Conservation (phyloP, 2,113 vertebrate species). For the Aptenodytes patagonicus region DNA sequence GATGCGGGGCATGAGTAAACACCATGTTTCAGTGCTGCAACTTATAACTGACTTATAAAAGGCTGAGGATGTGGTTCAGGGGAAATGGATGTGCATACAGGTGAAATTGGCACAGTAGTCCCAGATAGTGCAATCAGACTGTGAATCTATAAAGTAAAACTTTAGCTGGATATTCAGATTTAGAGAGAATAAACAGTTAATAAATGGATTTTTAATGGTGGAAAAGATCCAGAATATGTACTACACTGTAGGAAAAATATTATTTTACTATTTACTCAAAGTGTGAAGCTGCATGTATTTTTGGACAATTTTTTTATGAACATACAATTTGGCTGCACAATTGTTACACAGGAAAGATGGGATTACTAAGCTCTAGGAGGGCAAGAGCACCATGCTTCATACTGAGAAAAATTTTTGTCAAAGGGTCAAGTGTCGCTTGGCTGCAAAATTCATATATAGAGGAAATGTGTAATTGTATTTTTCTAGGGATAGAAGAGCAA, state of each 20-base stretch:
- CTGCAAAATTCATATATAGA: not conserved
- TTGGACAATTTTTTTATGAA: not conserved
- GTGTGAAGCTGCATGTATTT: not conserved
- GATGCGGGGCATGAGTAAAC: rapidly evolving
- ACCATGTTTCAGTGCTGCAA: not conserved
- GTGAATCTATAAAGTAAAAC: not conserved
- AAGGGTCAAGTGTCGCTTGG: not conserved
- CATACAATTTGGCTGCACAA: not conserved
- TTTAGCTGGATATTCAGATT: not conserved
- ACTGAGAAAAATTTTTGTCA: not conserved
- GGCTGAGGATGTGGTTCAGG: not conserved
- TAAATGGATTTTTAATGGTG: not conserved
- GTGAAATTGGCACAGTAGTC: not conserved
- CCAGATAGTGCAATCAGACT: not conserved
- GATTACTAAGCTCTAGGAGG: not conserved
- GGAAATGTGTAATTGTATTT: not conserved
- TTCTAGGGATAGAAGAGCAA: not conserved
- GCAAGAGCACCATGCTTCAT: not conserved
- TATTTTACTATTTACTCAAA: not conserved
- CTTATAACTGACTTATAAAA: not conserved
- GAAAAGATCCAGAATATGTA: not conserved
- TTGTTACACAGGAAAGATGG: not conserved
- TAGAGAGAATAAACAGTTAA: not conserved
- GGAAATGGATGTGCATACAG: not conserved
- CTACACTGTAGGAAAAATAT: not conserved